Base-by-base conservation (phyloP, 2,888 invertebrate genomes). In the Copidosoma aretas region DNA sequence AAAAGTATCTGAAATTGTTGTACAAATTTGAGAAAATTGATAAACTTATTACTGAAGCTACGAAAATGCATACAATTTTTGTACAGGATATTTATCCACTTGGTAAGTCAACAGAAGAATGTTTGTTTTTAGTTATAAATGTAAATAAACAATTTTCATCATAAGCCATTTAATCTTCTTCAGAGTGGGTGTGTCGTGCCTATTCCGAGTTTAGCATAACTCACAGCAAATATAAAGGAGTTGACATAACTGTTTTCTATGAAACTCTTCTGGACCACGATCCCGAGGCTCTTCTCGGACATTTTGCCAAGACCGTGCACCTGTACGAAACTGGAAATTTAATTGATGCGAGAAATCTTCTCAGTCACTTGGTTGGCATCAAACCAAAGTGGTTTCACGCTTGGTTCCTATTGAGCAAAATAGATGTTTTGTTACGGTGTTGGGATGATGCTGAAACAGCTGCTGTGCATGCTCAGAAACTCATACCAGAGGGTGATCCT, bases 181-280 rank as follows among this genome's bases (percentile, higher is more conserved):
- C 66, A 82, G 89, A 89, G 78, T 89, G 89, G 88, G 86, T 90
- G 67, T 90, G 90, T 76, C 87, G 87, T 76, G 83, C 87, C 1
- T 89, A 86, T 77, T 86, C 86, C 68, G 88, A 90, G 69, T 75
- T 75, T 64, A 72, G 68, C 46, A 73, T 81, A n/a, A 61, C 73
- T 5, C 64, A 75, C 65, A 68, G 73, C 39, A 68, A 71, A 71
- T 65, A 78, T 71, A 70, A 79, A 77, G 66, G 21, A 41, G 78
- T 81, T 74, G 69, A 79, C 43, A 86, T 90, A 73, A 85, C 86
- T 65, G 77, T 82, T 52, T 86, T 88, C 79, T 84, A 86, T 61
- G 84, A 87, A 57, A 81, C 82, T 70, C 84, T 93, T 5, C 81
- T 88, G 62, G 79, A 85, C 61, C 80, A 89, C 10, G 88, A 91